Conservation (phyloP, 2,888 invertebrate species). For the Hemistola chrysoprasaria region DNA sequence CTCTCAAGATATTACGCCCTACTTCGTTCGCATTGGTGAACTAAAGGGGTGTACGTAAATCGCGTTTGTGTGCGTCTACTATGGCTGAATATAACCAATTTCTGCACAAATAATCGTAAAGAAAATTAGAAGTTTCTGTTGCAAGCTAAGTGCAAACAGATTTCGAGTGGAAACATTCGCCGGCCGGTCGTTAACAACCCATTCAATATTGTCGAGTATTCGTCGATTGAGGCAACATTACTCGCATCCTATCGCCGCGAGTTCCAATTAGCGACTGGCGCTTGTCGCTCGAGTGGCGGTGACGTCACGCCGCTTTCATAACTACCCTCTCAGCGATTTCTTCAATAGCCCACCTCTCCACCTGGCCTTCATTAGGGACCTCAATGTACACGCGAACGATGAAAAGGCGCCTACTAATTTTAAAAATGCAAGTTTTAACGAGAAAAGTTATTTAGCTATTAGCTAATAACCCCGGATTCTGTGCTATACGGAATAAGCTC, state of each 20-base stretch:
- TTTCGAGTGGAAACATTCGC: constrained; percentile 68
- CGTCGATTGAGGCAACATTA: constrained; percentile 77
- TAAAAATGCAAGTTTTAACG: constrained; percentile 70
- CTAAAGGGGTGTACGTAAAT: constrained; percentile 73
- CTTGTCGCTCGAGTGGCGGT: constrained; percentile 73
- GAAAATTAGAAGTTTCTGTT: constrained; percentile 40
- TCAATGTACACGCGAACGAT: constrained; percentile 63
- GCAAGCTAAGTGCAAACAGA: constrained; percentile 52
- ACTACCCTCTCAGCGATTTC: constrained; percentile 78
- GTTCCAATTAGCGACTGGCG: constrained; percentile 80
- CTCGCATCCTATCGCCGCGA: constrained; percentile 76
- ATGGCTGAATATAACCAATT: constrained; percentile 57
- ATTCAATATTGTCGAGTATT: constrained; percentile 77
- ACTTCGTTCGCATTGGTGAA: constrained; percentile 78
- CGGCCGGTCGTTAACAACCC: constrained; percentile 78
- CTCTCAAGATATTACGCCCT: constrained; percentile 81
- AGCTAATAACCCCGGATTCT: constrained; percentile 61
- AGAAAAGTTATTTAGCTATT: constrained; percentile 69
- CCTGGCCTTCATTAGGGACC: constrained; percentile 79
- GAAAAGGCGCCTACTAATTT: constrained; percentile 71
- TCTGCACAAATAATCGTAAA: constrained; percentile 44
- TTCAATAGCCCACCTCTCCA: constrained; percentile 76
- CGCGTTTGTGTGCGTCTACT: constrained; percentile 58
- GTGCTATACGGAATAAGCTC: constrained; percentile 14
- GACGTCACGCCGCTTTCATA: constrained; percentile 80